Evolutionary conservation across 53 echinoderm and acorn worm species (phyloP).

Genomic region (Temnopleurus reevesii): DNA sequence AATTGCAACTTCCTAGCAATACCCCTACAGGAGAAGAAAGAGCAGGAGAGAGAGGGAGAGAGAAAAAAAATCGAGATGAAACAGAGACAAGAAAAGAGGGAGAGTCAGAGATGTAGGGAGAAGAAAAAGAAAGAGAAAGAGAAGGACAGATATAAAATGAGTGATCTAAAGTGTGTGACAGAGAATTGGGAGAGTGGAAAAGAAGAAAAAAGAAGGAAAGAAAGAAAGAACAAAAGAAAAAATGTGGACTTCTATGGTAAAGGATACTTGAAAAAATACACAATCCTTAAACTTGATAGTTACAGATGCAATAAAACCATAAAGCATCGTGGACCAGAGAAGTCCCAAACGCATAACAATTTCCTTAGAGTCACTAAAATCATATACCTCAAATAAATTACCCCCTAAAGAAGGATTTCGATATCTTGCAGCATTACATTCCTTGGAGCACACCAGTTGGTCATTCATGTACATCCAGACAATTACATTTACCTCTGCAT

Average conservation of each 20-base stretch:
- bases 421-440: not conserved
- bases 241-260: not conserved
- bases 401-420: not conserved
- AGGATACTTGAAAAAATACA: not conserved
- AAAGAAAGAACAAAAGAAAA: not conserved
- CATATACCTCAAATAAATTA: not conserved
- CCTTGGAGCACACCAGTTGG: not conserved
- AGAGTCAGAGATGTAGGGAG: no score
- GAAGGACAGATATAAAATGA: no score
- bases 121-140: no score
- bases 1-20: no score
- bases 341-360: not conserved
- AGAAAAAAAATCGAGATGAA: no score
- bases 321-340: not conserved
- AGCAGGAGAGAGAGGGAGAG: not conserved
- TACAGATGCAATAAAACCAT: not conserved
- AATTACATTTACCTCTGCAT: no score
- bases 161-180: no score
- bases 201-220: not conserved
- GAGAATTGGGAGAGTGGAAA: not conserved
- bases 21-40: no score
- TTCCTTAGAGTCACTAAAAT: not conserved
- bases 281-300: not conserved
- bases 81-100: no score
- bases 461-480: no score